Evolutionary conservation across 2,888 invertebrate species (phyloP).

Genomic region (Catocala fraxini): DNA sequence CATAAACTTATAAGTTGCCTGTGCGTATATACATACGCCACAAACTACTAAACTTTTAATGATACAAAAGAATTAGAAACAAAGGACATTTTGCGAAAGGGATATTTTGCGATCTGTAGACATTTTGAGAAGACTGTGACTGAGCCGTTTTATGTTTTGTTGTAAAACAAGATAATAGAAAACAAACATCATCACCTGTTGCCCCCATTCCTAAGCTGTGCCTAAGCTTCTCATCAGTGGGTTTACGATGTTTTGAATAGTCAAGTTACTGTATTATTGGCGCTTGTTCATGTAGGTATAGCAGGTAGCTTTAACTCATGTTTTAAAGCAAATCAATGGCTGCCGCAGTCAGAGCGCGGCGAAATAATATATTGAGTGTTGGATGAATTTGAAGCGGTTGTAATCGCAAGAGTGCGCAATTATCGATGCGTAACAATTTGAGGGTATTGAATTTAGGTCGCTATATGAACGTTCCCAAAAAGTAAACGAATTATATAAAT

Average conservation of each 20-base stretch:
- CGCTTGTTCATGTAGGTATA: no score
- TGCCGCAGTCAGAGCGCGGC: neutral
- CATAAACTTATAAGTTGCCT: no score
- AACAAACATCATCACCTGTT: conserved; percentile 34
- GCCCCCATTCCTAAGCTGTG: conserved; percentile 31
- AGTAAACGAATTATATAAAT: no score
- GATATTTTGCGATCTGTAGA: no score
- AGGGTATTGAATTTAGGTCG: neutral
- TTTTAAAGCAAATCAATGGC: neutral
- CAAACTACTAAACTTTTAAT: no score
- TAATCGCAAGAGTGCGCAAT: neutral
- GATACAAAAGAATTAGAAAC: no score
- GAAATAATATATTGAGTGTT: neutral
- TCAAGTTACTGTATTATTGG: no score
- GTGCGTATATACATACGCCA: no score
- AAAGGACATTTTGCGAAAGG: no score
- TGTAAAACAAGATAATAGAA: conserved; percentile 30
- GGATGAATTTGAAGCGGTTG: conserved; percentile 2
- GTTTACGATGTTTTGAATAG: no score
- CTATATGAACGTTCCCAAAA: no score
- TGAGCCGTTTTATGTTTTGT: conserved; percentile 16
- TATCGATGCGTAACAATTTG: neutral
- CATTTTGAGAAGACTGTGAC: no score
- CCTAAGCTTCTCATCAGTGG: neutral
- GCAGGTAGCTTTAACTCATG: neutral